Base-by-base conservation (phyloP, 92 coral and sea anemone species). In the Muricea muricata region DNA sequence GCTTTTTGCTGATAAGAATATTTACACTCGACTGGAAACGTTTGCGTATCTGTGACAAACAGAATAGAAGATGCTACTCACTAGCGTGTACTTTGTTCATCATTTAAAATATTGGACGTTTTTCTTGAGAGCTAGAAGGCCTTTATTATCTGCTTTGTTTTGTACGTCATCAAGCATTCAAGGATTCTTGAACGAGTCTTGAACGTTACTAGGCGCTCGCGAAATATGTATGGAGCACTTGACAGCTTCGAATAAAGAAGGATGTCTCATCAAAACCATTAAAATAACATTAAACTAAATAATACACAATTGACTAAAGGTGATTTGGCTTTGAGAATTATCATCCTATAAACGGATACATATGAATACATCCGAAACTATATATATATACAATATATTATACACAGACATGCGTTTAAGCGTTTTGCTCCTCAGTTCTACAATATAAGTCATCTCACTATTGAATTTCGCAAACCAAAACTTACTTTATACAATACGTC, bases 241-340 rank as follows among this genome's bases (percentile, higher is more conserved):
- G 58, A 73, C 79, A 73, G 58, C 58, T 15, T 15, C 39, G 72
- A 39, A 11, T 65, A 32, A 71, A 71, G 50, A 45, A 12, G 14
- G 1, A 45, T 45, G 50, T 45, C 50, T 8, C 50, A 1, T 68
- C 15, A 6, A 28, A 28, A 18, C 9, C 17, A 66, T 10, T 2
- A 13, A 20, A 66, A 66, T 28, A 21, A 28, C 14, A 28, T 0
- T 66, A 37, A 37, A 4, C 42, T 37, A 9, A 4, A 4, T 37
- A 37, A 37, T 37, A 37, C 4, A 37, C 42, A n/a, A n/a, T n/a
- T n/a, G n/a, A n/a, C n/a, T n/a, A n/a, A n/a, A n/a, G n/a, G n/a
- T n/a, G n/a, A n/a, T n/a, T n/a, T n/a, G n/a, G n/a, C n/a, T n/a
- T n/a, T n/a, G n/a, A n/a, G n/a, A n/a, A n/a, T n/a, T n/a, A n/a